These are phyloP conservation scores for Cercopithecus neglectus DNA, from an alignment of 2,797 vertebrate species.

Conservation along the genomic window DNA sequence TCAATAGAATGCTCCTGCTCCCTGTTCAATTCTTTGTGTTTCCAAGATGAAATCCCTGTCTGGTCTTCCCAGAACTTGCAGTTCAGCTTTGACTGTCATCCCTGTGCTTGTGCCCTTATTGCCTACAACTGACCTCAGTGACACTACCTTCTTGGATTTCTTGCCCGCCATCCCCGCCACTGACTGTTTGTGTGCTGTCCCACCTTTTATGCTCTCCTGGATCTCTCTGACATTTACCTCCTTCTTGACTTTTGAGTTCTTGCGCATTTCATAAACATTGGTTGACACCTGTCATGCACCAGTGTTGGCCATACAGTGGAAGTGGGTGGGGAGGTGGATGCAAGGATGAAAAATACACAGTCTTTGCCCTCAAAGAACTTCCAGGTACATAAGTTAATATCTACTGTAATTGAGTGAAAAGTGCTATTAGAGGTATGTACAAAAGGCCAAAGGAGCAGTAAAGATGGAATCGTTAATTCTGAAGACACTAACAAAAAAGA, in stretches of 20 bases:
- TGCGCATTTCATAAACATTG: background rate
- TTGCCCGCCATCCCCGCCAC: rapidly evolving
- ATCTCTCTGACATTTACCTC: background rate
- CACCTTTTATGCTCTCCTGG: background rate
- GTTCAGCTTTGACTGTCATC: background rate
- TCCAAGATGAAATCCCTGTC: background rate
- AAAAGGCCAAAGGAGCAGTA: background rate
- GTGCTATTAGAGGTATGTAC: background rate
- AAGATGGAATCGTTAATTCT: background rate
- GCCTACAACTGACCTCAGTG: background rate
- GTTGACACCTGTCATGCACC: background rate
- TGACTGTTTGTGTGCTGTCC: background rate
- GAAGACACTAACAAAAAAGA: constrained; percentile 16
- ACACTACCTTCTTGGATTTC: background rate
- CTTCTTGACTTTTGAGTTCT: background rate
- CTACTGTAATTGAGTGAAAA: background rate
- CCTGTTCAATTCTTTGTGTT: background rate
- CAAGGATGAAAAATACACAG: background rate
- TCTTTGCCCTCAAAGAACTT: constrained; percentile 3
- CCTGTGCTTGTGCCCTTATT: background rate
- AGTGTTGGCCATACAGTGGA: background rate
- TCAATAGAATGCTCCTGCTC: background rate
- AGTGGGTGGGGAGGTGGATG: background rate
- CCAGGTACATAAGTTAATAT: background rate
- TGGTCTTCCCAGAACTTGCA: background rate